Evolutionary conservation across 2,797 vertebrate genomes (phyloP).

Genomic region (Columba guinea): DNA sequence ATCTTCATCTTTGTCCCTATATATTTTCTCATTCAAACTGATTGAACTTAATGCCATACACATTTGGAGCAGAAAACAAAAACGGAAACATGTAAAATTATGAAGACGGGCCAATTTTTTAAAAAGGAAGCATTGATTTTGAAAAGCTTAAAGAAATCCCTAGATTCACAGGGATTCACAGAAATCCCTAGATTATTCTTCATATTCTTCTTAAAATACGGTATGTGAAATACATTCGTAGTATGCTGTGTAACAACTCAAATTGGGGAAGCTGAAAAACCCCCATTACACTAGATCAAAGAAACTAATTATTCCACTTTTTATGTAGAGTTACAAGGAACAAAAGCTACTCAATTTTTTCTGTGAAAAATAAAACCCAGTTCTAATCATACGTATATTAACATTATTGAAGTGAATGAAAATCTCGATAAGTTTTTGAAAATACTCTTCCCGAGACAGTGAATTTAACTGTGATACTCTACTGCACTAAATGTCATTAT

Average conservation of each 20-base stretch:
- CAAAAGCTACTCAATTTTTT: not conserved
- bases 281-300: not conserved
- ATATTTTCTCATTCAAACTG: not conserved
- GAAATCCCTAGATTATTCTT: not conserved
- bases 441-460: conserved; percentile 25
- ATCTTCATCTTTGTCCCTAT: not conserved
- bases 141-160: not conserved
- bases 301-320: conserved; percentile 19
- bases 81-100: not conserved
- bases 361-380: not conserved
- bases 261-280: not conserved
- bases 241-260: not conserved
- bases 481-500: conserved; percentile 54
- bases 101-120: not conserved
- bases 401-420: not conserved
- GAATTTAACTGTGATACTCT: not conserved
- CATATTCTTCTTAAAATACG: conserved; percentile 13
- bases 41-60: not conserved
- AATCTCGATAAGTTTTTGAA: not conserved
- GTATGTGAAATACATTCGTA: not conserved
- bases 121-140: not conserved
- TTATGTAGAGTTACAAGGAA: not conserved
- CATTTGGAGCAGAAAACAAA: not conserved
- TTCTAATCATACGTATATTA: not conserved
- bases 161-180: not conserved